Percentiles rank a stretch among this genome's conserved stretches.
Evolutionary conservation across 2,113 vertebrate species (phyloP).

Genomic region (Todiramphus chloris): DNA sequence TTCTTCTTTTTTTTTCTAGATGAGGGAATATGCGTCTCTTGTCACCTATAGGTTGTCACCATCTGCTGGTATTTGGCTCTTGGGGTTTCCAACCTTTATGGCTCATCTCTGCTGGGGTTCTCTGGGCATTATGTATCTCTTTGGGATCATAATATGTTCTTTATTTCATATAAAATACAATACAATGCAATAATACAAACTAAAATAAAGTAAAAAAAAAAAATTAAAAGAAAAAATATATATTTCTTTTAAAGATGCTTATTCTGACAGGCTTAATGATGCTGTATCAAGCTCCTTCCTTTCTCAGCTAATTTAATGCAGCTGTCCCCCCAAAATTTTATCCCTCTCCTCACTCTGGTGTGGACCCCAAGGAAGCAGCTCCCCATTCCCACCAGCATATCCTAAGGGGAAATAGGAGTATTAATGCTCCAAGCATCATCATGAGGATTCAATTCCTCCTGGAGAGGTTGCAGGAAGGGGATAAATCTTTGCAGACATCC

Average conservation of each 20-base stretch:
- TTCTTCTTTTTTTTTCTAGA: not conserved
- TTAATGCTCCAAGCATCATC: not conserved
- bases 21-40: not conserved
- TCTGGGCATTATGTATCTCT: not conserved
- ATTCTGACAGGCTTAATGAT: not conserved
- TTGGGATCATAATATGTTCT: not conserved
- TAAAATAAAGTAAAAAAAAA: not conserved
- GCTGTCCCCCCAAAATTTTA: not conserved
- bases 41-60: not conserved
- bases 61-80: not conserved
- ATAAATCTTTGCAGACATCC: not conserved
- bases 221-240: too few relatives aligned
- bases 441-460: not conserved
- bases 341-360: rapidly evolving
- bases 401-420: not conserved
- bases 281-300: not conserved
- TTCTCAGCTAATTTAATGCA: not conserved
- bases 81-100: not conserved
- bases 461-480: not conserved
- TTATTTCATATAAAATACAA: not conserved
- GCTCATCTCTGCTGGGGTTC: not conserved
- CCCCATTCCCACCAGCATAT: not conserved
- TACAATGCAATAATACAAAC: too few relatives aligned
- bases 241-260: not conserved
- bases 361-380: not conserved